Conservation (phyloP, 2,888 invertebrate genomes). For the Caenorhabditis imperialis region DNA sequence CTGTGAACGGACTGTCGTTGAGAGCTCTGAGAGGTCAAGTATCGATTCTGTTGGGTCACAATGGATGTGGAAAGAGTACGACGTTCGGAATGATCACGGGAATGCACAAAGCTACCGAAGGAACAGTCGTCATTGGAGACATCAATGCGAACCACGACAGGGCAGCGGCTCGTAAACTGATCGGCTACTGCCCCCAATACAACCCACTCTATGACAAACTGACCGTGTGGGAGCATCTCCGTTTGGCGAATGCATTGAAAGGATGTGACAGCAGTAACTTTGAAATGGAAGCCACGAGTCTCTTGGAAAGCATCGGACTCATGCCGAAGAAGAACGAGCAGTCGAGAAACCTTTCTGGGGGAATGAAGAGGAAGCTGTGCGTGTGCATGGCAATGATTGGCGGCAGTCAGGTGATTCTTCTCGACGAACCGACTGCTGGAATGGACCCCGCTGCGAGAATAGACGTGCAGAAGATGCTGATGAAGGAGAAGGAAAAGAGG, state of each 20-base stretch:
- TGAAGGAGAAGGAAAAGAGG: constrained; percentile 33
- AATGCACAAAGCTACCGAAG: constrained; percentile 8
- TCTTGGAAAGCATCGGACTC: constrained; percentile 19
- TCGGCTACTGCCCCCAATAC: constrained; percentile 52
- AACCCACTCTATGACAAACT: constrained; percentile 68
- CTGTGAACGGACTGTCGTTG: constrained; percentile 29
- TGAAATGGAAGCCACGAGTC: constrained; percentile 8
- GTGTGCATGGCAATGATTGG: constrained; percentile 72
- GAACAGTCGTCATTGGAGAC: constrained; percentile 25
- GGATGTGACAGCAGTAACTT: constrained; percentile 3
- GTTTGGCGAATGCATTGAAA: constrained; percentile 23
- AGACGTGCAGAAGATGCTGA: constrained; percentile 63
- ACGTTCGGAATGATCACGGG: constrained; percentile 41
- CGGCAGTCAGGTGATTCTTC: constrained; percentile 60
- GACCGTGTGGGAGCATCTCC: constrained; percentile 68
- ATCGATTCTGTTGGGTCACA: constrained; percentile 29
- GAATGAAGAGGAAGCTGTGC: constrained; percentile 72
- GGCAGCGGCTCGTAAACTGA: constrained; percentile 1
- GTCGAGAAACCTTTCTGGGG: constrained; percentile 63
- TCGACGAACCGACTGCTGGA: constrained; percentile 74
- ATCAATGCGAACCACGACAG: constrained; percentile 17
- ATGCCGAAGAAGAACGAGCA: constrained; percentile 3
- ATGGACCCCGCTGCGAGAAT: constrained; percentile 63
- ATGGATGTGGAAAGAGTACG: constrained; percentile 35
- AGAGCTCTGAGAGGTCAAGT: constrained; percentile 26